phyloP scores from a whole-genome alignment of 2,113 vertebrate genomes.

The Coptodon rendalli region DNA sequence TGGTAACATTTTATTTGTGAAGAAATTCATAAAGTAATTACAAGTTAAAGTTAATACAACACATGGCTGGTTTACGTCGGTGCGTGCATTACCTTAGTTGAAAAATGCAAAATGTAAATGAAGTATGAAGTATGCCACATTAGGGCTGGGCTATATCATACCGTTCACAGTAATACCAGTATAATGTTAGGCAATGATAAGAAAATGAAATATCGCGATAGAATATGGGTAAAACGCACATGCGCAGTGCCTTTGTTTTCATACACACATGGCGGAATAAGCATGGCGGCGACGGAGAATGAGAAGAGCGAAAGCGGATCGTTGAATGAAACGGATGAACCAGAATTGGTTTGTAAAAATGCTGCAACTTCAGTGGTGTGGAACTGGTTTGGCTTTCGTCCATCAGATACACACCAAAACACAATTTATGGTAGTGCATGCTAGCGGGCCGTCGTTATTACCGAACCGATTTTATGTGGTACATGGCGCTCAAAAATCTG shows the following conservation, averaged over 20 bases:
- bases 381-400: too few relatives aligned
- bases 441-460: too few relatives aligned
- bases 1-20: not conserved
- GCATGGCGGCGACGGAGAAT: fast-evolving
- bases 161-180: fast-evolving
- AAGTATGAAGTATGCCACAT: not conserved
- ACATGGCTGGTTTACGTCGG: not conserved
- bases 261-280: not conserved
- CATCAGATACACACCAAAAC: too few relatives aligned
- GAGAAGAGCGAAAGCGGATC: fast-evolving
- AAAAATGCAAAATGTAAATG: not conserved
- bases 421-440: too few relatives aligned
- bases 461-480: too few relatives aligned
- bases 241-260: fast-evolving
- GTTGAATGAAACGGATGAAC: not conserved
- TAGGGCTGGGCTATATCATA: not conserved
- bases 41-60: not conserved
- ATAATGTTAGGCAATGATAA: not conserved
- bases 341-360: not conserved
- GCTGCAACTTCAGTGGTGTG: not conserved
- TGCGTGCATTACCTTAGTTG: not conserved
- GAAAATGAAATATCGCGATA: not conserved
- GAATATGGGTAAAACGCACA: not conserved
- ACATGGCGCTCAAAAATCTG: too few relatives aligned
- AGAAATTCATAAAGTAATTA: not conserved